These are phyloP conservation scores for Acipenser transmontanus DNA, from an alignment of 2,797 vertebrate species.

Conservation along the genomic window DNA sequence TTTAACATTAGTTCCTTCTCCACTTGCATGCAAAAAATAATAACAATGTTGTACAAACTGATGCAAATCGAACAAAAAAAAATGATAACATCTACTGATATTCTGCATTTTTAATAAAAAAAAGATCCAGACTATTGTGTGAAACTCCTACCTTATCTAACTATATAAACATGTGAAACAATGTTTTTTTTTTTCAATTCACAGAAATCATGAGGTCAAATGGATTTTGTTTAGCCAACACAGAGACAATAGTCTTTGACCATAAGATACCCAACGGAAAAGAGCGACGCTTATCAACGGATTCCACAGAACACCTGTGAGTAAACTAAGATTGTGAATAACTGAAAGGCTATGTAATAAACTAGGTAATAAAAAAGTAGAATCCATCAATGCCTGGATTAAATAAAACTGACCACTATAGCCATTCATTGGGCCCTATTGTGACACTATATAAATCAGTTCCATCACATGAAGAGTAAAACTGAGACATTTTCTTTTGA, in stretches of 20 bases:
- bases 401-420: neutral
- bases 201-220: constrained; percentile 96
- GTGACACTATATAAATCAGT: constrained; percentile 26
- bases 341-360: neutral
- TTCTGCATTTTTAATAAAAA: neutral
- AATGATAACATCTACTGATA: neutral
- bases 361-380: neutral
- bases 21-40: too few species aligned
- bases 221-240: constrained; percentile 94
- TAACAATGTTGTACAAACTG: too few species aligned
- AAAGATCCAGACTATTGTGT: neutral
- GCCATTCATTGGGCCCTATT: neutral
- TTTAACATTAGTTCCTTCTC: too few species aligned
- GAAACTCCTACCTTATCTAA: neutral
- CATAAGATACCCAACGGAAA: constrained; percentile 76
- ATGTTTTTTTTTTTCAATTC: constrained; percentile 21
- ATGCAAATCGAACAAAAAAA: too few species aligned
- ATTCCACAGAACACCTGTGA: constrained; percentile 78
- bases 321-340: constrained; percentile 33
- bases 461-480: constrained; percentile 43
- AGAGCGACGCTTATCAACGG: constrained; percentile 78
- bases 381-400: neutral
- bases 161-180: constrained; percentile 4
- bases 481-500: constrained; percentile 17
- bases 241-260: constrained; percentile 93